Evolutionary conservation across 2,113 vertebrate genomes (phyloP).

Genomic region (Sarotherodon lohbergeri): DNA sequence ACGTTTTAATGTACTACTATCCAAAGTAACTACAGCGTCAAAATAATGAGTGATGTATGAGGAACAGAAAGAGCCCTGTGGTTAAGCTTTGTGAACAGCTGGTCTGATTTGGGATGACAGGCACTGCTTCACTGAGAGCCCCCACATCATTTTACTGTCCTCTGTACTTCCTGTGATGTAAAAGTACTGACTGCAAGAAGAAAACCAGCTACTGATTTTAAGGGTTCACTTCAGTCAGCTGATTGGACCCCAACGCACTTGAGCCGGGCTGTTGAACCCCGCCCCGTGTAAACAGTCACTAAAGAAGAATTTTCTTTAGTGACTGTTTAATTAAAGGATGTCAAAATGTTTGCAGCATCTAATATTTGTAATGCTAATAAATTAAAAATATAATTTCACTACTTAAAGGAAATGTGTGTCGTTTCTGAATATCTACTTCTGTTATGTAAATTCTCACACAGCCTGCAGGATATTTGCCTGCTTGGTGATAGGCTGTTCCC

Average conservation of each 20-base stretch:
- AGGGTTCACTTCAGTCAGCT: background rate
- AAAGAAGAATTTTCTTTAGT: background rate
- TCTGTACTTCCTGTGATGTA: background rate
- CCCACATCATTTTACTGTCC: background rate
- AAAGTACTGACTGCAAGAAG: background rate
- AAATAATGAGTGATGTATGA: background rate
- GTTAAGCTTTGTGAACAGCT: background rate
- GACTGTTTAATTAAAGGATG: background rate
- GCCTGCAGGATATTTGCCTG: background rate
- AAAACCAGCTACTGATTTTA: background rate
- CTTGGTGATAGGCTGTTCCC: background rate
- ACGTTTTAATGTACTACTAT: rapidly evolving
- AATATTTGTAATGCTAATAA: background rate
- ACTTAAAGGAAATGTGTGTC: background rate
- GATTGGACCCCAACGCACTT: rapidly evolving
- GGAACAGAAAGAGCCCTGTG: rapidly evolving
- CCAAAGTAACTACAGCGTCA: background rate
- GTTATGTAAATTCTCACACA: background rate
- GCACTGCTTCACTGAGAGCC: background rate
- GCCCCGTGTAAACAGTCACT: rapidly evolving
- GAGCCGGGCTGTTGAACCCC: background rate
- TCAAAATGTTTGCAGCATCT: background rate
- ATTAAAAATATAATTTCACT: background rate
- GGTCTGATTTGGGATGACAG: background rate
- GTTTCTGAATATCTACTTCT: background rate